Percentiles rank a stretch among this genome's conserved stretches.
These are phyloP conservation scores for Luperina testacea DNA, from an alignment of 2,888 invertebrate genomes.

Conservation along the genomic window DNA sequence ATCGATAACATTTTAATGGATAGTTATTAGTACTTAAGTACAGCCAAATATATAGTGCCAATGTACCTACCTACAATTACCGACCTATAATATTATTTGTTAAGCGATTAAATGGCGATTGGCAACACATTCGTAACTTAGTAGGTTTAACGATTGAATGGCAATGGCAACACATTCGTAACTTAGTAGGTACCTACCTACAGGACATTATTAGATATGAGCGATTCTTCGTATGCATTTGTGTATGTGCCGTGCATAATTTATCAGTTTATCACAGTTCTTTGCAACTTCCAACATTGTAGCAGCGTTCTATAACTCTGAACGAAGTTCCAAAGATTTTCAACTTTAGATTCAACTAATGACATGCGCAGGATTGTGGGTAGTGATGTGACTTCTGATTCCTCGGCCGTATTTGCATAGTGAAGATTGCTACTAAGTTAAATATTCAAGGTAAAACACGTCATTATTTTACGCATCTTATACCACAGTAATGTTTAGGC, in stretches of 20 bases:
- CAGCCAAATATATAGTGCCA: slow-evolving; percentile 34
- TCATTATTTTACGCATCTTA: slow-evolving; percentile 68
- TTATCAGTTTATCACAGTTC: slow-evolving; percentile 26
- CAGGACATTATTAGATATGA: slow-evolving; percentile 31
- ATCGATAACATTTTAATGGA: slow-evolving; percentile 40
- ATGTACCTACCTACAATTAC: slow-evolving; percentile 2
- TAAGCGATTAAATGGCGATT: slow-evolving; percentile 2
- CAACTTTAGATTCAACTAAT: slow-evolving; percentile 11
- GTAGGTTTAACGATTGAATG: slow-evolving; percentile 9
- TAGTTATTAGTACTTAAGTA: slow-evolving; percentile 7
- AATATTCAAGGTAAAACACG: slow-evolving; percentile 67
- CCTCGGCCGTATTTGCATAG: slow-evolving; percentile 12
- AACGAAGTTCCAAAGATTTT: slow-evolving; percentile 10
- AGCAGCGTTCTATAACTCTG: slow-evolving; percentile 6
- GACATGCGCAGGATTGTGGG: slow-evolving; percentile 26
- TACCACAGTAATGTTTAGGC: slow-evolving; percentile 45
- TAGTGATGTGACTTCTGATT: not conserved
- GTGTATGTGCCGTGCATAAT: slow-evolving; percentile 47
- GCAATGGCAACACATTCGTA: slow-evolving; percentile 5
- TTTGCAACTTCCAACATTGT: slow-evolving; percentile 34
- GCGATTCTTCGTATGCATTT: slow-evolving; percentile 47
- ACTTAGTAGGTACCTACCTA: not conserved
- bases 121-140: slow-evolving; percentile 2
- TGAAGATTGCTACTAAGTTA: slow-evolving; percentile 23
- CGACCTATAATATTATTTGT: not conserved